Evolutionary conservation across 2,888 invertebrate species (phyloP), one percentile per base, ranked within the genome.

Genomic region (Liposcelis brunnea): DNA sequence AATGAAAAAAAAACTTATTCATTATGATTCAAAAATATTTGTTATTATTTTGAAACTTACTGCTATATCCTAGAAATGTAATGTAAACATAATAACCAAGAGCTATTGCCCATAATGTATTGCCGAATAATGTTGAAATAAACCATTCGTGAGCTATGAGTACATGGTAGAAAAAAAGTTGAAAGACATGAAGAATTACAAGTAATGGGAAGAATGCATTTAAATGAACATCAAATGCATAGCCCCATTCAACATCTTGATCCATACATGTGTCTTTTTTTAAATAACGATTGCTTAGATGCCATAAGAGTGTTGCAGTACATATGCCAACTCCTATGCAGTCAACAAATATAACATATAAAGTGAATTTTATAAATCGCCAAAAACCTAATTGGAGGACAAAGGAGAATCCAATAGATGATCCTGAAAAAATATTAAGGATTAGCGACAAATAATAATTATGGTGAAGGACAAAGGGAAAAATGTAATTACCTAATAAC

Each of bases 191-290:
- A 46, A 98, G 71, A 54, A 97, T 74, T 51, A 93, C 81, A 12
- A 97, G 71, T 1, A 94, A 80, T n/a, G 97, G 97, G 65, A 95
- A 95, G 65, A 94, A 91, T 2, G 97, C 97, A 67, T 98, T 98
- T 55, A 98, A 74, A 68, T 98, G 97, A 4, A 98, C 90, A 64
- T 98, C 97, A 65, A 98, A 98, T 14, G 91, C 83, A 65, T 93
- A 98, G 4, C 89, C 97, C 97, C 97, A 98, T 65, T 98, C 97
- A 53, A 95, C 89, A 62, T 83, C 83, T 56, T 79, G 77, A 34
- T 75, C 74, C 61, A 72, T 50, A 61, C 68, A 69, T n/a, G 64
- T 62, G 50, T 74, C 74, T 46, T 73, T 71, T 4, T 80, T 69
- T 52, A 86, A 61, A 61, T 81, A 89, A 54, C 74, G 75, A 64